Evolutionary conservation across 1,140 invertebrate genomes (phyloP).

Genomic region (Nilaparvata lugens): DNA sequence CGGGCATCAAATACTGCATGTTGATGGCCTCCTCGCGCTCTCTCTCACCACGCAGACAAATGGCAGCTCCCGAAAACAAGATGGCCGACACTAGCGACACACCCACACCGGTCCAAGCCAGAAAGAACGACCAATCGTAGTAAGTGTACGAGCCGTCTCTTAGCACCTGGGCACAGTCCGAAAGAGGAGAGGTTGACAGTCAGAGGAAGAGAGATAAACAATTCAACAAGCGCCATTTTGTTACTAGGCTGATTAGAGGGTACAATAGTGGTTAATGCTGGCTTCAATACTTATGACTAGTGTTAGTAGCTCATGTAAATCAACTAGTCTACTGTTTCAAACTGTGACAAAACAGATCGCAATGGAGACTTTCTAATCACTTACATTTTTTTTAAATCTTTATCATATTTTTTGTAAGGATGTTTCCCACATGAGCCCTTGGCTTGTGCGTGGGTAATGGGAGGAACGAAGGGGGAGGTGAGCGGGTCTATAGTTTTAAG

Average conservation of each 20-base stretch:
- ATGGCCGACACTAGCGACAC: constrained; percentile 80
- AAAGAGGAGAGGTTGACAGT: constrained; percentile 10
- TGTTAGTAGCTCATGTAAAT: too few relatives aligned
- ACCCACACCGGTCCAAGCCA: constrained; percentile 89
- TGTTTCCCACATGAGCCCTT: too few relatives aligned
- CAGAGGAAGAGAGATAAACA: constrained; percentile 1
- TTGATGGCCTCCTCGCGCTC: constrained; percentile 90
- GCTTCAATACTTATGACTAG: too few relatives aligned
- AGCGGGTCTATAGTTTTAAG: too few relatives aligned
- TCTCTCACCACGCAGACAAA: constrained; percentile 84
- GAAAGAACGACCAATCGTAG: constrained; percentile 93
- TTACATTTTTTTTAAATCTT: not conserved
- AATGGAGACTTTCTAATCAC: too few relatives aligned
- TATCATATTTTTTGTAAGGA: not conserved
- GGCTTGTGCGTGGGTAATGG: too few relatives aligned
- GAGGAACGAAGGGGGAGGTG: too few relatives aligned
- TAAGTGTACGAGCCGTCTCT: constrained; percentile 74
- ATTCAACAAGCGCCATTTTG: too few relatives aligned
- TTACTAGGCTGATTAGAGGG: too few relatives aligned
- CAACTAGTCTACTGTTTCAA: too few relatives aligned
- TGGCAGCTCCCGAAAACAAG: constrained; percentile 83
- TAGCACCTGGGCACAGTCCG: constrained; percentile 53
- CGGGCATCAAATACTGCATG: constrained; percentile 96
- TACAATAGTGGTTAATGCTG: too few relatives aligned
- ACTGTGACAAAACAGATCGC: too few relatives aligned